These are phyloP conservation scores for Zingel zingel DNA, from an alignment of 2,113 vertebrate species.

Conservation along the genomic window DNA sequence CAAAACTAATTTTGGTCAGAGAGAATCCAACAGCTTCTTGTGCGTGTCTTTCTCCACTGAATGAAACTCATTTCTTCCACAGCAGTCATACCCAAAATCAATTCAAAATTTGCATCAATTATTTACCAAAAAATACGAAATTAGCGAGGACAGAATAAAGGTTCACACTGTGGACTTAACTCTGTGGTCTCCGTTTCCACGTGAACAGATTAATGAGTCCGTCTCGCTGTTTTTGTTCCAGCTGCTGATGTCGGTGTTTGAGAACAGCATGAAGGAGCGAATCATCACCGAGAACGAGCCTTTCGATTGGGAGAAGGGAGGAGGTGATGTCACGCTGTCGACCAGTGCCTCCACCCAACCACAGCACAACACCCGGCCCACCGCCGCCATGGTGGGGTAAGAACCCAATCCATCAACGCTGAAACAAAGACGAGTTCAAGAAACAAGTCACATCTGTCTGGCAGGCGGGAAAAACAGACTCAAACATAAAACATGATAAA, in stretches of 20 bases:
- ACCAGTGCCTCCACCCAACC: constrained; percentile 93
- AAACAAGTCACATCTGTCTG: not conserved
- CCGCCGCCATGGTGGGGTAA: constrained; percentile 97
- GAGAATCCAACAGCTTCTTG: too few relatives aligned
- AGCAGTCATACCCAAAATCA: too few relatives aligned
- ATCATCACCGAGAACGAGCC: constrained; percentile 97
- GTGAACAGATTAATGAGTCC: not conserved
- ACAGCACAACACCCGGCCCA: constrained; percentile 95
- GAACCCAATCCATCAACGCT: constrained; percentile 52
- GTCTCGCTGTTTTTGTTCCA: constrained; percentile 57
- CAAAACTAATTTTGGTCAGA: too few relatives aligned
- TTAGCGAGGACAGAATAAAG: too few relatives aligned
- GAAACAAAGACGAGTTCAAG: not conserved
- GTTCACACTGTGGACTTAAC: constrained; percentile 50
- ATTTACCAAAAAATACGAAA: too few relatives aligned
- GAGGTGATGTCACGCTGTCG: constrained; percentile 90
- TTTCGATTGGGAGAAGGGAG: constrained; percentile 97
- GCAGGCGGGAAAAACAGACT: too few relatives aligned
- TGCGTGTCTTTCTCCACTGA: too few relatives aligned
- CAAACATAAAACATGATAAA: not conserved
- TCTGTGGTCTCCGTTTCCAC: too few relatives aligned
- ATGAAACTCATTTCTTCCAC: too few relatives aligned
- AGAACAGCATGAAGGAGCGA: constrained; percentile 98
- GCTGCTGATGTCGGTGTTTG: constrained; percentile 98
- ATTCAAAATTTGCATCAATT: too few relatives aligned